Conservation (phyloP, 2,797 vertebrate genomes). For the Eptatretus atami region DNA sequence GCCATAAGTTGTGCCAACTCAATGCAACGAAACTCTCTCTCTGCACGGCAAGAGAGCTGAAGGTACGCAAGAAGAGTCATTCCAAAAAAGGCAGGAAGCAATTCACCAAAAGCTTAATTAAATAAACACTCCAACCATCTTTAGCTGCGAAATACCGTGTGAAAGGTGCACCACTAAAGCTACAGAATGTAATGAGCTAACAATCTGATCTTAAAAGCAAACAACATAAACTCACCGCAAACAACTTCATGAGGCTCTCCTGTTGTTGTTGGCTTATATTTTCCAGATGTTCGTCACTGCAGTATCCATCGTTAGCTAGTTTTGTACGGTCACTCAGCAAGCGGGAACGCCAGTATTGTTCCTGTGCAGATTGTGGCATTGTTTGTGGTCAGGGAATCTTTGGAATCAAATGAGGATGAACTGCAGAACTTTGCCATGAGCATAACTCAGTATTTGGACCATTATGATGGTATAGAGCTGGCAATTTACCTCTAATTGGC, state of each 20-base stretch:
- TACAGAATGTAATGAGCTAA: not conserved
- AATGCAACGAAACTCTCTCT: constrained; percentile 60
- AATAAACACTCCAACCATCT: constrained; percentile 5
- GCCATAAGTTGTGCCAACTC: constrained; percentile 69
- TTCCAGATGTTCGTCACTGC: constrained; percentile 28
- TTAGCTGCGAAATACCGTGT: not conserved
- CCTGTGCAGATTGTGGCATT: constrained; percentile 17
- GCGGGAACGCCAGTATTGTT: constrained; percentile 58
- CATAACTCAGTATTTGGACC: not conserved
- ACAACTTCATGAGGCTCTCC: constrained; percentile 80
- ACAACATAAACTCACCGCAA: constrained; percentile 38
- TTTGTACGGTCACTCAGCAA: constrained; percentile 42
- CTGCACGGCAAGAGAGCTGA: constrained; percentile 66
- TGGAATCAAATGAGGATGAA: not conserved
- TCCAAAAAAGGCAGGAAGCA: not conserved
- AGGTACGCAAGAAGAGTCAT: not conserved
- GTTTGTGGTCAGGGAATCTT: no score
- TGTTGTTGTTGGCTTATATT: constrained; percentile 38
- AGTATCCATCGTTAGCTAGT: constrained; percentile 44
- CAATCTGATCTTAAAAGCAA: not conserved
- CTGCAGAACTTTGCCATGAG: constrained; percentile 9
- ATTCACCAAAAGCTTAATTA: not conserved
- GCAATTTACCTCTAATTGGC: constrained; percentile 66
- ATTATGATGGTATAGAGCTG: not conserved
- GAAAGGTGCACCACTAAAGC: not conserved